A percentile compares a stretch with the other conserved stretches of the same genome.
Conservation (phyloP, 2,113 vertebrate genomes). For the Gymnocephalus cernua region DNA sequence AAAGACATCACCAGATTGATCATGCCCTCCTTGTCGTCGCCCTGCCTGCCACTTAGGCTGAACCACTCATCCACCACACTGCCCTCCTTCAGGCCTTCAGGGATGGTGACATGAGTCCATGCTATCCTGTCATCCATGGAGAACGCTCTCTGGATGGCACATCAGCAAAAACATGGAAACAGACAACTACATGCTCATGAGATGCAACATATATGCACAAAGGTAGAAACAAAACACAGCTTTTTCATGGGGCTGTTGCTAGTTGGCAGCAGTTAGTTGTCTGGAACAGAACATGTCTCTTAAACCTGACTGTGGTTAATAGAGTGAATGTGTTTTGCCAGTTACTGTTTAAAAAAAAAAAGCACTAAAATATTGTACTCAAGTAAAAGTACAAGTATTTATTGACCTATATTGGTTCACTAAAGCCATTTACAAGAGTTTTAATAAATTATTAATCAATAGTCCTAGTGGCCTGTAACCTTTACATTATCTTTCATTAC, state of each 20-base stretch:
- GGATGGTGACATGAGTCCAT: constrained; percentile 96
- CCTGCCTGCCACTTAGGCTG: constrained; percentile 95
- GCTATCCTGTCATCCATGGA: constrained; percentile 99
- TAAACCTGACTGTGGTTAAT: background rate
- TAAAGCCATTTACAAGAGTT: too few species aligned
- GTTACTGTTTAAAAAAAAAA: background rate
- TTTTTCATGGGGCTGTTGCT: background rate
- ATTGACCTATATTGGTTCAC: too few species aligned
- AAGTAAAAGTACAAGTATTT: too few species aligned
- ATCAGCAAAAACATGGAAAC: background rate
- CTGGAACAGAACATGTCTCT: too few species aligned
- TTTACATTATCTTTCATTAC: too few species aligned
- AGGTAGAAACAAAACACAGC: background rate
- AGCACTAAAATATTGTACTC: too few species aligned
- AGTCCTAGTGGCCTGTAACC: background rate
- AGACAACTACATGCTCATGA: background rate
- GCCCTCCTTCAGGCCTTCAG: constrained; percentile 91
- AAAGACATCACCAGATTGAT: constrained; percentile 98
- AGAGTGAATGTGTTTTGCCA: background rate
- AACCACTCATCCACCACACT: constrained; percentile 95
- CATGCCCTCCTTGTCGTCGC: constrained; percentile 99
- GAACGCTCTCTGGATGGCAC: constrained; percentile 89
- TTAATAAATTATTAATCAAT: background rate
- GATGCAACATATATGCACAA: background rate
- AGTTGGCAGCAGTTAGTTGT: too few species aligned